phyloP scores from a whole-genome alignment of 1,140 invertebrate species.

The Panagrolaimus sp. region DNA sequence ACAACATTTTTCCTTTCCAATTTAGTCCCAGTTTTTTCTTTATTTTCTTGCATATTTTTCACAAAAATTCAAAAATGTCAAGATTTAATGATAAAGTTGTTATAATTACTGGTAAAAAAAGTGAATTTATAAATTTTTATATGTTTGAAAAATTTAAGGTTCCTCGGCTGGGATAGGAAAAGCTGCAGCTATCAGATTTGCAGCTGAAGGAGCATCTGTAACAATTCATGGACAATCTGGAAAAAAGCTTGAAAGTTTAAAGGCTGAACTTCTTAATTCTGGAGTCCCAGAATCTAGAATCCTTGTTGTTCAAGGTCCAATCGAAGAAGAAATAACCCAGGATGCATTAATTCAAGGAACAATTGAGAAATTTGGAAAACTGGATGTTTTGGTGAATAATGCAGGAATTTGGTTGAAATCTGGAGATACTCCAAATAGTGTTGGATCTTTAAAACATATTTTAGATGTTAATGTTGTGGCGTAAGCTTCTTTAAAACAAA shows the following conservation, averaged over 20 bases:
- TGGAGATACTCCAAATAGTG: slow-evolving; percentile 61
- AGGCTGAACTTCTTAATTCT: slow-evolving; percentile 13
- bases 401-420: slow-evolving; percentile 22
- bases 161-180: slow-evolving; percentile 79
- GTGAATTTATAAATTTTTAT: not conserved
- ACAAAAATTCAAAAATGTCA: too few relatives aligned
- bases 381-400: slow-evolving; percentile 51
- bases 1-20: too few relatives aligned
- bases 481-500: slow-evolving; percentile 50
- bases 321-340: slow-evolving; percentile 25
- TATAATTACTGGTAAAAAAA: slow-evolving; percentile 38
- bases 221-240: slow-evolving; percentile 67
- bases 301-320: slow-evolving; percentile 25
- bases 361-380: slow-evolving; percentile 42
- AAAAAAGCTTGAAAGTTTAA: slow-evolving; percentile 15
- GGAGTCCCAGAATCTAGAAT: slow-evolving; percentile 21
- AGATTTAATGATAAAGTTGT: slow-evolving; percentile 38
- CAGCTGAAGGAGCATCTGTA: slow-evolving; percentile 69
- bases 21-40: too few relatives aligned
- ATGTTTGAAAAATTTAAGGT: slow-evolving; percentile 60
- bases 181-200: slow-evolving; percentile 71
- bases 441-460: slow-evolving; percentile 66
- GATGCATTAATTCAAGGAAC: slow-evolving; percentile 32
- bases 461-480: slow-evolving; percentile 71
- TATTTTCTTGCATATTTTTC: too few relatives aligned